phyloP scores from a whole-genome alignment of 2,113 vertebrate species.

The Indicator maculatus region DNA sequence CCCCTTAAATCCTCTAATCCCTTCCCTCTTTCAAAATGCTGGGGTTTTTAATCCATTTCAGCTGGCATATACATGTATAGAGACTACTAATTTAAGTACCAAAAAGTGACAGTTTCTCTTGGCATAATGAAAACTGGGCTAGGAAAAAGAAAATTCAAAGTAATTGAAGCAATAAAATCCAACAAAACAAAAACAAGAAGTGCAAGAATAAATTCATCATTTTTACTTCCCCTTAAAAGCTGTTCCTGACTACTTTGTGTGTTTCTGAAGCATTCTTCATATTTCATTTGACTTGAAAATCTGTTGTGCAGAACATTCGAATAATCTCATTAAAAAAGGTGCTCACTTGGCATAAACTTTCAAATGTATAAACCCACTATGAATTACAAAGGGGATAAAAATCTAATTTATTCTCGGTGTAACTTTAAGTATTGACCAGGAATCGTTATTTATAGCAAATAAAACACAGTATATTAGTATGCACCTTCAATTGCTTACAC shows the following conservation, averaged over 20 bases:
- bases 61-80: neutral
- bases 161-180: neutral
- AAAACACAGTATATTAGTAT: neutral
- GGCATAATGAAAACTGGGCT: neutral
- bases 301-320: accelerated
- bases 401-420: neutral
- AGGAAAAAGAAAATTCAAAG: no score
- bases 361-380: neutral
- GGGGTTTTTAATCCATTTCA: neutral
- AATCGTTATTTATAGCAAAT: neutral
- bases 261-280: neutral
- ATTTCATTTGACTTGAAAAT: neutral
- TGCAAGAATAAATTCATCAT: neutral
- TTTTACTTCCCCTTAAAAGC: neutral
- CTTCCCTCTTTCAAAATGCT: neutral
- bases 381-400: neutral
- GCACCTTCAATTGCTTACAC: neutral
- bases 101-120: neutral
- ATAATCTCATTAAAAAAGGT: neutral
- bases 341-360: neutral
- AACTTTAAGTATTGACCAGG: neutral
- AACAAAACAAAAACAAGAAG: neutral
- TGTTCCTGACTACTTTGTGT: neutral
- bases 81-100: neutral
- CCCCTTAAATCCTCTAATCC: neutral